phyloP scores from a whole-genome alignment of 2,797 vertebrate species.

The Dendrocincla fuliginosa region DNA sequence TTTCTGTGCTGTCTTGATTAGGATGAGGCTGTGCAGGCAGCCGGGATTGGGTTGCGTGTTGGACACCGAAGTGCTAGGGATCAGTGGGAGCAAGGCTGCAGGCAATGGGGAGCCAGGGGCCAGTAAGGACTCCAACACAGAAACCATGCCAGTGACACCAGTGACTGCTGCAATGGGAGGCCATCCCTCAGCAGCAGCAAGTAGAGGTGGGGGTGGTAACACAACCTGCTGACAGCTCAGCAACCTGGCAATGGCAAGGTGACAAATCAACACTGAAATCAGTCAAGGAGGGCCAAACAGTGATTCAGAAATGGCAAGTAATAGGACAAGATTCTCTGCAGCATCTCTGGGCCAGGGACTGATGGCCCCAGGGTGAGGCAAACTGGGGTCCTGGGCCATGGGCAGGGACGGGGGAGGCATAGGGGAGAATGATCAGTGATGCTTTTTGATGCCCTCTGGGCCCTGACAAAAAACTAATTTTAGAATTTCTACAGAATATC shows the following conservation, averaged over 20 bases:
- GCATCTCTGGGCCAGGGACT: background rate
- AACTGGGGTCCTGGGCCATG: too few species aligned
- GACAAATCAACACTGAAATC: background rate
- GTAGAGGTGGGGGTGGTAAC: background rate
- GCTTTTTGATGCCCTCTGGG: background rate
- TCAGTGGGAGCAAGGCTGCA: background rate
- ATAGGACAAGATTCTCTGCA: accelerated
- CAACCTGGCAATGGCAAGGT: background rate
- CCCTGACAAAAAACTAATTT: accelerated
- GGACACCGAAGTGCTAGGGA: background rate
- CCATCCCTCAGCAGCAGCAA: too few species aligned
- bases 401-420: background rate
- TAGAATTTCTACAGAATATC: background rate
- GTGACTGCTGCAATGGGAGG: accelerated
- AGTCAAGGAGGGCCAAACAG: background rate
- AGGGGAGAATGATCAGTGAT: background rate
- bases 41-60: accelerated
- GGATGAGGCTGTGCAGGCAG: background rate
- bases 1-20: background rate
- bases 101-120: background rate
- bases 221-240: background rate
- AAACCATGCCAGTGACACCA: background rate
- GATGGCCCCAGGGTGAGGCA: background rate
- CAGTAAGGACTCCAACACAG: accelerated
- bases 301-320: background rate